Evolutionary conservation across 37 sponge, comb jelly and placozoan genomes (phyloP), one percentile per base, ranked within the genome.

Genomic region (Ianthella basta): DNA sequence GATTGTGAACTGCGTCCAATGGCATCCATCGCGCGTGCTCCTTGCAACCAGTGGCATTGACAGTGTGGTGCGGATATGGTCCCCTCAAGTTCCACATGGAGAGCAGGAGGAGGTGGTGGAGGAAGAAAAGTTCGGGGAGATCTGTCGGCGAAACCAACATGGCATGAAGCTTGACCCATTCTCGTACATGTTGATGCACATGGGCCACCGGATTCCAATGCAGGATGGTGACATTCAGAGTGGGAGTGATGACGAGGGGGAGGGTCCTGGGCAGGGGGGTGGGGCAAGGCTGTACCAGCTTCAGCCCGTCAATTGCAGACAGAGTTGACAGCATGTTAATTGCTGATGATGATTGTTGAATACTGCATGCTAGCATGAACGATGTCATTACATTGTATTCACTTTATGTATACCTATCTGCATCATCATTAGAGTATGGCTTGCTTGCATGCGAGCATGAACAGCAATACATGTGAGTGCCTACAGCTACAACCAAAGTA

Each of bases 21-120:
- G 94, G 90, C 90, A 97, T 73, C 97, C 97, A 23, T 35, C 29
- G 30, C 66, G 39, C 5, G 23, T 80, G 29, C 27, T 92, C 40
- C 55, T 97, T 66, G 97, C 97, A 13, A 86, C 90, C 59, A 97
- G 97, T 80, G 97, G 97, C 12, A 97, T 97, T 44, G 97, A 94
- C 59, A 83, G 44, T 39, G 83, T 87, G n/a, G 88, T 97, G 0
- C 36, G 87, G n/a, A 30, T 97, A 16, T 97, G 97, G 96, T 81
- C 82, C 54, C 95, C 95, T 25, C 73, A 66, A 24, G 50, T 44
- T 44, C 72, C 84, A 4, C 41, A 4, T 20, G 81, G 59, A 8
- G 40, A 74, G 29, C 40, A 66, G 29, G 37, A 75, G 72, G 27
- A 73, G 36, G 82, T 85, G 6, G 59, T 56, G 6, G 82, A 86